phyloP scores from a whole-genome alignment of 2,888 invertebrate genomes.

The Eucriotettix oculatus region DNA sequence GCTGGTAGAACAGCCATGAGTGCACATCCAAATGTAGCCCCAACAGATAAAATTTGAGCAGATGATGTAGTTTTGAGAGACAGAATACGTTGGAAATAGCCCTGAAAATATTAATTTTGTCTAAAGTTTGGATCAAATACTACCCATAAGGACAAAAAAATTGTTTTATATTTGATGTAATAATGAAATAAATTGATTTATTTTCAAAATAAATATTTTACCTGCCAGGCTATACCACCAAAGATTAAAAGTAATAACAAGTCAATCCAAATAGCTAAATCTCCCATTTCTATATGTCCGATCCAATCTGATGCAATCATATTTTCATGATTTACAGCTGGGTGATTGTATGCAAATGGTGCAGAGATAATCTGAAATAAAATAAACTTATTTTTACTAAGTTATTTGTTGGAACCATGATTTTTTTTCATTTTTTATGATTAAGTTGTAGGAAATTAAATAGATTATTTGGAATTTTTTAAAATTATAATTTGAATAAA shows the following conservation, averaged over 20 bases:
- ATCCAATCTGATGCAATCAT: conserved; percentile 33
- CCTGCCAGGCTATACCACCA: conserved; percentile 55
- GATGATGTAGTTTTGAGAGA: conserved; percentile 41
- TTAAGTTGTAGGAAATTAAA: too few species aligned
- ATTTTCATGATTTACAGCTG: conserved; percentile 28
- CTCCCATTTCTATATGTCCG: conserved; percentile 29
- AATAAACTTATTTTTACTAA: too few species aligned
- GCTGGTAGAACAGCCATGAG: conserved; percentile 46
- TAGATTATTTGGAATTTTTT: too few species aligned
- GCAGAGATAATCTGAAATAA: conserved; percentile 38
- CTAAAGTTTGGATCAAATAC: too few species aligned
- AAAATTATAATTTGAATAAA: too few species aligned
- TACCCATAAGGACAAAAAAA: too few species aligned
- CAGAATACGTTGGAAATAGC: conserved; percentile 54
- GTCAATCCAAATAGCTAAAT: conserved; percentile 37
- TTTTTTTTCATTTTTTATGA: too few species aligned
- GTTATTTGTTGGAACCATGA: too few species aligned
- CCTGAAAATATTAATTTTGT: conserved; percentile 16
- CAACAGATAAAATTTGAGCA: conserved; percentile 44
- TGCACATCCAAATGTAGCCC: conserved; percentile 47
- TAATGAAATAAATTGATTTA: too few species aligned
- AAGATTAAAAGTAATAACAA: conserved; percentile 39
- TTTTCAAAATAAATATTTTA: conserved; percentile 16
- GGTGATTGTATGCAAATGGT: conserved; percentile 40
- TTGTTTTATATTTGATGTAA: too few species aligned